Base-by-base conservation (phyloP, 2,888 invertebrate genomes). In the Carcina quercana region DNA sequence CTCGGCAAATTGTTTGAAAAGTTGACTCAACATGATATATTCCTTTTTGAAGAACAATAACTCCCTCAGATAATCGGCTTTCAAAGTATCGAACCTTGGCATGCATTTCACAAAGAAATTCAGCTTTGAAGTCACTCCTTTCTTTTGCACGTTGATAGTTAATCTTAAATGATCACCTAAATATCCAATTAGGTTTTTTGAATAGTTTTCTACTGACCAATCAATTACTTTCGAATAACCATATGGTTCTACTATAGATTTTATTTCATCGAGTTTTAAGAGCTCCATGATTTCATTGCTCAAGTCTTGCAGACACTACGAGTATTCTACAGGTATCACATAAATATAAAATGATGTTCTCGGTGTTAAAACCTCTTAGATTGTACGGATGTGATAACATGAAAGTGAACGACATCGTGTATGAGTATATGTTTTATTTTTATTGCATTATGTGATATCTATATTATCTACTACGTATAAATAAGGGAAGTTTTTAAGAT, bases 101-200 rank as follows among this genome's bases (percentile, higher is more conserved):
- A 88, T 63, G 5, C 84, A 75, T 58, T 91, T 91, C 0, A 88
- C 65, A 48, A 91, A 91, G 38, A 87, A 86, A 12, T 53, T 55
- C 1, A 70, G 33, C n/a, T 53, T 45, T 1, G 53, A 45, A 15
- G 34, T 43, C 3, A 35, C 32, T 13, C 47, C 56, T 13, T 54
- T 34, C 2, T 26, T 25, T 28, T 61, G 52, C 5, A 60, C 59
- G 31, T 57, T 43, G 20, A 75, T 42, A 15, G 40, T 53, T 14
- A 82, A 45, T 31, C 57, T 67, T 6, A 80, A 47, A 46, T 83
- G 76, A 32, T 83, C 80, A 22, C 78, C 75, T 17, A 79, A 54
- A 44, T 72, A 72, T 6, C 79, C 82, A 12, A 78, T 49, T 2
- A 74, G 28, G 43, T 63, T 57, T n/a, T 69, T 55, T 1, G 66